Evolutionary conservation across 2,113 vertebrate genomes (phyloP).

Genomic region (Hystrix brachyura): DNA sequence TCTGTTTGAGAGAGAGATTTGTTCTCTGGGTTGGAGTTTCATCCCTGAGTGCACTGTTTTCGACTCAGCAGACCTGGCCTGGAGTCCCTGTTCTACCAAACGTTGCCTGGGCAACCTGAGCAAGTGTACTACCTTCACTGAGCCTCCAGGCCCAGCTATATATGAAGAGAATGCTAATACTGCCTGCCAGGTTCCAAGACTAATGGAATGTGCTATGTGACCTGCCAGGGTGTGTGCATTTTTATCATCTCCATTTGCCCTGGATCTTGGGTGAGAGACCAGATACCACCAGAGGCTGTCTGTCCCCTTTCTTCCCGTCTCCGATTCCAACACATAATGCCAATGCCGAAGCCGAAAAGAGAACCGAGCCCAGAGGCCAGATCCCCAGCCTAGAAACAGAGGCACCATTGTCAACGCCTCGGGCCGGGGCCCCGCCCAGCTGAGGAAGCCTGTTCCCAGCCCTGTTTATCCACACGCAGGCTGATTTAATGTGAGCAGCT

Average conservation of each 20-base stretch:
- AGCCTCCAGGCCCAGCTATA: not conserved
- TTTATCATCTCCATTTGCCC: not conserved
- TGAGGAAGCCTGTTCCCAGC: constrained; percentile 49
- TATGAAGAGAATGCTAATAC: not conserved
- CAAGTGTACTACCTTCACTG: not conserved
- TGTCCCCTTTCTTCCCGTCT: constrained; percentile 15
- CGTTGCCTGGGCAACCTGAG: not conserved
- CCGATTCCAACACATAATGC: not conserved
- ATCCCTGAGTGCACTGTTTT: not conserved
- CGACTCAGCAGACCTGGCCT: not conserved
- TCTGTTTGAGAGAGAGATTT: not conserved
- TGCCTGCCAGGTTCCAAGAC: not conserved
- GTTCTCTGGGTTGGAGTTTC: not conserved
- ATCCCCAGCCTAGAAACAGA: constrained; percentile 53
- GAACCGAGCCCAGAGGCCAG: constrained; percentile 21
- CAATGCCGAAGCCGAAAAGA: not conserved
- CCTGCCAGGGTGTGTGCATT: not conserved
- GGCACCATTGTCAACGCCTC: not conserved
- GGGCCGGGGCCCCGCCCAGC: constrained; percentile 50
- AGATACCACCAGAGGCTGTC: not conserved
- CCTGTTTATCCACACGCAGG: constrained; percentile 26
- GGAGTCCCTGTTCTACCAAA: not conserved
- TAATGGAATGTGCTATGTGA: not conserved
- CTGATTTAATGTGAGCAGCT: constrained; percentile 74
- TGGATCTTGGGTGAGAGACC: not conserved